A percentile compares a stretch with the other conserved stretches of the same genome.
Evolutionary conservation across 1,140 invertebrate genomes (phyloP).

Genomic region (Campoletis sonorensis): DNA sequence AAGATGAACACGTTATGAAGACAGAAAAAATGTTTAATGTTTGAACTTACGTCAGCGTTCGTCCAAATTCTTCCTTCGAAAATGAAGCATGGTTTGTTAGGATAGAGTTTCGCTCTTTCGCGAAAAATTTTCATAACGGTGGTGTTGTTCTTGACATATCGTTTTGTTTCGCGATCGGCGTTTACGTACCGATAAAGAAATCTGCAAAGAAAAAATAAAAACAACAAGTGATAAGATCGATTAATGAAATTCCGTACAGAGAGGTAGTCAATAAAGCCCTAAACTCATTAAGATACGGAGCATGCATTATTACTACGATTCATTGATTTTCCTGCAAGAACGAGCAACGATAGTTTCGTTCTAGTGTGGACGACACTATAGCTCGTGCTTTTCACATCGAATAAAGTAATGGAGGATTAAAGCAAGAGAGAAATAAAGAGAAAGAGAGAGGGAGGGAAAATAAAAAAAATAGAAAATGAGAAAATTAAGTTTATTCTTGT

Average conservation of each 20-base stretch:
- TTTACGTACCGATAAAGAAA: slow-evolving; percentile 78
- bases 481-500: slow-evolving; percentile 18
- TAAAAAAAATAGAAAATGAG: not conserved
- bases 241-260: not conserved
- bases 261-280: slow-evolving; percentile 5
- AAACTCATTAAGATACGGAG: not conserved
- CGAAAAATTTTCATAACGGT: slow-evolving; percentile 81
- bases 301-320: not conserved
- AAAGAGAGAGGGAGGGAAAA: too few relatives aligned
- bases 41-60: slow-evolving; percentile 79
- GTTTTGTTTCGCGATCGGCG: slow-evolving; percentile 75
- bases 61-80: slow-evolving; percentile 85
- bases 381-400: not conserved
- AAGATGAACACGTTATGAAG: too few relatives aligned
- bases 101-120: slow-evolving; percentile 76
- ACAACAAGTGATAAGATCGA: slow-evolving; percentile 14
- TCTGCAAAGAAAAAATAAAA: slow-evolving; percentile 63
- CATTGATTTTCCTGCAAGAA: slow-evolving; percentile 9
- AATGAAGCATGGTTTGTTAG: slow-evolving; percentile 82
- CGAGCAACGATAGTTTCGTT: not conserved
- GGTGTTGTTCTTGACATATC: slow-evolving; percentile 77
- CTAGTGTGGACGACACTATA: not conserved
- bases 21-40: not conserved
- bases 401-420: not conserved
- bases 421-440: not conserved